A percentile compares a stretch with the other conserved stretches of the same genome.
Conservation (phyloP, 2,888 invertebrate species). For the Agriotes lineatus region DNA sequence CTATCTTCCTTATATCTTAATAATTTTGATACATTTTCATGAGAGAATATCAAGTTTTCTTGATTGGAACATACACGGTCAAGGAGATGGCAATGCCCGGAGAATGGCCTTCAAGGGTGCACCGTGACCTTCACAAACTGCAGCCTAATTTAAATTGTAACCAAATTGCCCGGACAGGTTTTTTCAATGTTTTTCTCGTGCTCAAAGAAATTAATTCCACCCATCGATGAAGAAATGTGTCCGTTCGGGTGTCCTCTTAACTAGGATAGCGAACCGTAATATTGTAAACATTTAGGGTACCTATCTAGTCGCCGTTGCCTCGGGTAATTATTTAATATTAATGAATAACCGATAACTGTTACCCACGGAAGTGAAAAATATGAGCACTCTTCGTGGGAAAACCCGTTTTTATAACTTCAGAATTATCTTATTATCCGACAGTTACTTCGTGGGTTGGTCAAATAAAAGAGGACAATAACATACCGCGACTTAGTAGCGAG, state of each 20-base stretch:
- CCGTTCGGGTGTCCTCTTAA: not conserved
- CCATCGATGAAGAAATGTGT: not conserved
- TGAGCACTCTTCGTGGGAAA: constrained; percentile 20
- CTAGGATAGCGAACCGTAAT: not conserved
- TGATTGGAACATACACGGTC: not conserved
- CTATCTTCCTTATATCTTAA: not conserved
- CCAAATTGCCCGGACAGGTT: constrained; percentile 1
- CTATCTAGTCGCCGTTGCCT: not conserved
- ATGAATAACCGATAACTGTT: constrained; percentile 32
- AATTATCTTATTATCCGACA: constrained; percentile 23
- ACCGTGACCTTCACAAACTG: constrained; percentile 36
- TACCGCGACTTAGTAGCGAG: not conserved
- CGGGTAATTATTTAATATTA: constrained; percentile 23
- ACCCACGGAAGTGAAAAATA: constrained; percentile 19
- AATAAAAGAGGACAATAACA: constrained; percentile 25
- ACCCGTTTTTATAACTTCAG: constrained; percentile 23
- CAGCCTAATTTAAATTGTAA: constrained; percentile 11
- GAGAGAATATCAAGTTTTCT: not conserved
- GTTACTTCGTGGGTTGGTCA: constrained; percentile 20
- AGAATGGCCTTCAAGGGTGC: constrained; percentile 37
- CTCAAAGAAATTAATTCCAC: not conserved
- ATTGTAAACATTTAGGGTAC: not conserved
- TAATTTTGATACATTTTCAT: constrained; percentile 17
- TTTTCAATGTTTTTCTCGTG: not conserved
- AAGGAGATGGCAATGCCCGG: constrained; percentile 33